Conservation (phyloP, 1,140 invertebrate genomes). For the Mylabris phalerata region DNA sequence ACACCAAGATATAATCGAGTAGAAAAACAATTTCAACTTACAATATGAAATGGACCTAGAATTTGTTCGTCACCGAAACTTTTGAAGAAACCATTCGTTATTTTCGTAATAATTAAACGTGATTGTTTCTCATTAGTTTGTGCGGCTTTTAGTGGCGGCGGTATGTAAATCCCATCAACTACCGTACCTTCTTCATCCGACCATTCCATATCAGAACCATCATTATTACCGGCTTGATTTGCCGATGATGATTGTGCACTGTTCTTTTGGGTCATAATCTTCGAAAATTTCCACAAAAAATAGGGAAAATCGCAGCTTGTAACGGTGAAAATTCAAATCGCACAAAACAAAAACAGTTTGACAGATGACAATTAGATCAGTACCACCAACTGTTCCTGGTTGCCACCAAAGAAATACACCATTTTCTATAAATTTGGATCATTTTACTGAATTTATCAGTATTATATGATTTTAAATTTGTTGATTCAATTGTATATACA, state of each 20-base stretch:
- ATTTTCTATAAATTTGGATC: no score
- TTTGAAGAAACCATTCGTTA: slow-evolving; percentile 94
- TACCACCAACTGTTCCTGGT: no score
- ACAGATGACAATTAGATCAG: no score
- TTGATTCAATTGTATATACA: no score
- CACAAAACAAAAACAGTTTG: no score
- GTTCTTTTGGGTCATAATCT: not conserved
- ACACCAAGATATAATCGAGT: no score
- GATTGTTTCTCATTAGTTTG: slow-evolving; percentile 63
- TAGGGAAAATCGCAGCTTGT: not conserved
- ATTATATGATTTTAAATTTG: no score
- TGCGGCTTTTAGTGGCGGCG: slow-evolving; percentile 70
- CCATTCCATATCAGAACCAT: slow-evolving; percentile 12
- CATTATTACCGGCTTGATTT: not conserved
- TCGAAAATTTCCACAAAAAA: not conserved
- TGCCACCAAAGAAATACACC: no score
- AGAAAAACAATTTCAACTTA: slow-evolving; percentile 34
- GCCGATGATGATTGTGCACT: not conserved
- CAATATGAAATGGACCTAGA: slow-evolving; percentile 80
- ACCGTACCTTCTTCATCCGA: slow-evolving; percentile 54
- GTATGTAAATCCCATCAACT: slow-evolving; percentile 81
- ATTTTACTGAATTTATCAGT: no score
- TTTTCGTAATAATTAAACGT: slow-evolving; percentile 85
- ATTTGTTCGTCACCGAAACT: slow-evolving; percentile 83
- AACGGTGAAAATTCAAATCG: no score